These are phyloP conservation scores for Oasisia sp. DNA, from an alignment of 2,888 invertebrate species.

Conservation along the genomic window DNA sequence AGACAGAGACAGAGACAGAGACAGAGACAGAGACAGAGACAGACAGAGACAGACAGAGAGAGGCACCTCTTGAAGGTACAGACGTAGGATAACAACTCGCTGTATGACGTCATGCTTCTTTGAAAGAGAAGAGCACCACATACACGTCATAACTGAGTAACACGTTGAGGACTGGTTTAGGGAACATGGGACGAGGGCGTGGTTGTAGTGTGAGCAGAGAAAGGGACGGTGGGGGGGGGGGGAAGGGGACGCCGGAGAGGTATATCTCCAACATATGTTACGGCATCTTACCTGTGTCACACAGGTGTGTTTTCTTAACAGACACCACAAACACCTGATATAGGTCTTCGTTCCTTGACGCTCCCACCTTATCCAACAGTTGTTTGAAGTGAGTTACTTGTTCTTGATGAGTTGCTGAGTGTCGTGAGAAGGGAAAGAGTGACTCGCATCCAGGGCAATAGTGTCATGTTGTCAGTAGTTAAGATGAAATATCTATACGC, in stretches of 20 bases:
- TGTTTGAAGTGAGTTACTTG: not conserved
- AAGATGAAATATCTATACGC: too few species aligned
- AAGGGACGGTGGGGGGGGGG: not conserved
- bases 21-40: too few species aligned
- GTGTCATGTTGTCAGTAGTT: not conserved
- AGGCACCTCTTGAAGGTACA: not conserved
- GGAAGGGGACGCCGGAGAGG: not conserved
- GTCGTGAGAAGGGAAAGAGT: not conserved
- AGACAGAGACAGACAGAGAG: too few species aligned
- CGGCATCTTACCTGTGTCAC: not conserved
- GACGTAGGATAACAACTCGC: not conserved
- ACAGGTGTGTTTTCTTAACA: not conserved
- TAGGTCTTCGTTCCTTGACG: not conserved
- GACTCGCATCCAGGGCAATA: not conserved
- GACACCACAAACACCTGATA: not conserved
- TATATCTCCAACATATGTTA: not conserved
- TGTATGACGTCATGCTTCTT: not conserved
- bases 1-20: too few species aligned
- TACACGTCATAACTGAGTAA: not conserved
- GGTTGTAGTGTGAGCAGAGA: not conserved
- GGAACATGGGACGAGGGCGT: not conserved
- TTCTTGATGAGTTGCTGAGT: not conserved
- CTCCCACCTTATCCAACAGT: not conserved
- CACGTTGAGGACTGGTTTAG: not conserved
- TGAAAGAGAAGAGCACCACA: not conserved